Percentiles rank a stretch among this genome's conserved stretches.
Conservation (phyloP, 1,140 invertebrate species). For the Philotrypesis tridentata region DNA sequence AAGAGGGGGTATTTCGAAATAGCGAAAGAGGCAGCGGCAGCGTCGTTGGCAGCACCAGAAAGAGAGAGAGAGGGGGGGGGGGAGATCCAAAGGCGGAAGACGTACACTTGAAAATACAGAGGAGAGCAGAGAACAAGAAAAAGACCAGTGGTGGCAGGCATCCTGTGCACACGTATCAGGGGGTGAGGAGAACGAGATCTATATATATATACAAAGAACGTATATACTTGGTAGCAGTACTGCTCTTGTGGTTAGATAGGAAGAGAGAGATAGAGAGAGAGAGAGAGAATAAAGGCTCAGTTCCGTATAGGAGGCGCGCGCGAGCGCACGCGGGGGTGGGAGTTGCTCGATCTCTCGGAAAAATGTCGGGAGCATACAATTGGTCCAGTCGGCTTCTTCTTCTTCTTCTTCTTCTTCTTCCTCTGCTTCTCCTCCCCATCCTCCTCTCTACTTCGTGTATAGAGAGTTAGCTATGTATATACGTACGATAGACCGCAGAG, state of each 20-base stretch:
- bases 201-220: conserved; percentile 26
- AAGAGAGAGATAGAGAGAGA: too few relatives aligned
- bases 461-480: not conserved
- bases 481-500: not conserved
- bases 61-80: not conserved
- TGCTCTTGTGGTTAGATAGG: not conserved
- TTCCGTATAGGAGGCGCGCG: not conserved
- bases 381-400: conserved; percentile 20
- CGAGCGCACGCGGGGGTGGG: not conserved
- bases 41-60: not conserved
- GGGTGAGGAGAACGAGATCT: too few relatives aligned
- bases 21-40: not conserved
- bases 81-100: not conserved
- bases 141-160: not conserved
- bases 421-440: conserved; percentile 1
- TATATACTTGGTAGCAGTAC: too few relatives aligned
- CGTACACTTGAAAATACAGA: not conserved
- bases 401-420: not conserved
- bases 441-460: conserved; percentile 21
- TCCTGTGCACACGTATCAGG: not conserved
- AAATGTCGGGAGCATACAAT: conserved; percentile 42
- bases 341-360: conserved; percentile 36
- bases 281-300: conserved; percentile 5
- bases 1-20: conserved; percentile 8
- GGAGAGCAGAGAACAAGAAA: not conserved